Base-by-base conservation (phyloP, 2,113 vertebrate species). In the Pseudonaja textilis region DNA sequence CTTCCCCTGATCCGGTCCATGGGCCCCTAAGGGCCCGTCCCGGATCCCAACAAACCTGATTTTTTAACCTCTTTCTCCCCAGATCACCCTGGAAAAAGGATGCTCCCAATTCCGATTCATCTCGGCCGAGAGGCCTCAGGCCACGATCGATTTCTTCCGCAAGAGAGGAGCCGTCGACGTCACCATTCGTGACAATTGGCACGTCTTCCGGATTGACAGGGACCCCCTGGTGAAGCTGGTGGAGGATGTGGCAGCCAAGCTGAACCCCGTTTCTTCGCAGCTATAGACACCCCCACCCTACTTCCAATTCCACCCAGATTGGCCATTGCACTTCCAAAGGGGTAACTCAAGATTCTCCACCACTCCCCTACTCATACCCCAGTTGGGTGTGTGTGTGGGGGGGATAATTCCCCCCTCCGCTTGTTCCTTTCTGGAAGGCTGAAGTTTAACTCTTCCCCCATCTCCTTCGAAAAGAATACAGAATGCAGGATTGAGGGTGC, bases 71-170 rank as follows among this genome's bases (percentile, higher is more conserved):
- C 98, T 95, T 95, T 98, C 97, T 89, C 52, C 47, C 97, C 98
- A 99, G 97, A 98, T 98, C 0, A 98, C 98, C 1, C 98, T 99
- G 88, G 98, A 98, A 96, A 98, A 98, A 5, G 98, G 97, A 95
- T 99, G 98, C 93, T 98, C 97, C 97, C 98, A 99, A 95, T 98
- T 99, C 87, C 98, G 95, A 11, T 98, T 99, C 98, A 98, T 98
- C 96, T 99, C 98, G 90, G 98, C 98, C 1, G 98, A 97, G 93
- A 98, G 98, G 0, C 98, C 98, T 39, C 55, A 55, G 34, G 10
- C 90, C 91, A 98, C 98, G 0, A 98, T 97, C 61, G 98, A 98
- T 95, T 98, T 98, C 94, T 99, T 98, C 34, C 98, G 98, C 95
- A 99, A 97, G 45, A 98, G 98, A 96, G 98, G 98, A 3, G 98